Conservation (phyloP, 2,113 vertebrate genomes). For the Cheirogaleus medius region DNA sequence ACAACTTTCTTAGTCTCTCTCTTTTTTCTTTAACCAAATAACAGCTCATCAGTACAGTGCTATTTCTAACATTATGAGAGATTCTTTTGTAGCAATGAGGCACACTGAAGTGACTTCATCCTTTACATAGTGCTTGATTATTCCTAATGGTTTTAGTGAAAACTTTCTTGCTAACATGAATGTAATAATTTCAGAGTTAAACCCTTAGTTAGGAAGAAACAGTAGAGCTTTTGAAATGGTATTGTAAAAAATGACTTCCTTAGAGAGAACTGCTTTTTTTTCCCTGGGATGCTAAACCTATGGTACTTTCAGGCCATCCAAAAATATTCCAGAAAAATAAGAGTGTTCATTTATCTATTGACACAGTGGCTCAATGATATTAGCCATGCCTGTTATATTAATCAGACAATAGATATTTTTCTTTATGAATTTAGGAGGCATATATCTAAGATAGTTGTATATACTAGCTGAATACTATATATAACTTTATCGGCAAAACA, state of each 20-base stretch:
- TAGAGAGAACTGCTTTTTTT: not conserved
- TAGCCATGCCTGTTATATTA: not conserved
- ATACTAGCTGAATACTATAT: not conserved
- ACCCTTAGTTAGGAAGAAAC: not conserved
- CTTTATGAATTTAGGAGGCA: not conserved
- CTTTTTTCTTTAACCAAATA: not conserved
- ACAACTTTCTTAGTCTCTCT: not conserved
- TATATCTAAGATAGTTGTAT: not conserved
- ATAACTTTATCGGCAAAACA: not conserved
- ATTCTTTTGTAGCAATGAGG: not conserved
- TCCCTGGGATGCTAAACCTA: not conserved
- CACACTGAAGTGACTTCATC: not conserved
- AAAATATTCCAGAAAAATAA: slow-evolving; percentile 5
- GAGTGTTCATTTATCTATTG: not conserved
- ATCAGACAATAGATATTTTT: not conserved
- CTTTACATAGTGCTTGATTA: not conserved
- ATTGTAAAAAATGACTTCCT: not conserved
- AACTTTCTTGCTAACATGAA: not conserved
- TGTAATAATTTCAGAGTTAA: slow-evolving; percentile 13
- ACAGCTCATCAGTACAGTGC: not conserved
- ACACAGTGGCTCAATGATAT: not conserved
- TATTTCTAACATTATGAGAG: not conserved
- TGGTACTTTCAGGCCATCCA: not conserved
- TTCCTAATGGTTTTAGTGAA: slow-evolving; percentile 9
- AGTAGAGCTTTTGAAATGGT: not conserved